Evolutionary conservation across 2,888 invertebrate genomes (phyloP), one percentile per base, ranked within the genome.

Genomic region (Xestia c-nigrum): DNA sequence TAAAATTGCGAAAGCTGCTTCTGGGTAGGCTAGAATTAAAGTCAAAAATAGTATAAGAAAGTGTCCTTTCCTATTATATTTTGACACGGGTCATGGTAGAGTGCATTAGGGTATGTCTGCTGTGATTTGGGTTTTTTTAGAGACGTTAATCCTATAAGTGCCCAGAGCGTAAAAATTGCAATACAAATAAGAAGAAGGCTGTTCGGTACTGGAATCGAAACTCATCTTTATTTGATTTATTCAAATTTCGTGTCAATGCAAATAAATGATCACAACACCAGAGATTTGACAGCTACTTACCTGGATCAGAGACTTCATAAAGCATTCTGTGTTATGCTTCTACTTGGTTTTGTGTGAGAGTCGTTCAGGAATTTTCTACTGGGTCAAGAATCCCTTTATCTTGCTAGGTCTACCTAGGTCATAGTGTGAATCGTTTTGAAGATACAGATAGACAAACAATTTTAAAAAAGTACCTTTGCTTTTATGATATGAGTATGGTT

Each of bases 11-110:
- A 55, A 47, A 47, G 21, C 31, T 31, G 14, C 16, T 50, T 38
- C 21, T 61, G n/a, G 14, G 38, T 50, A 14, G 38, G 1, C n/a
- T 6, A 3, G 16, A 72, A 57, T 76, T 12, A 57, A 38, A 9
- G 52, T 0, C 24, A 31, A 79, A 71, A 46, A 70, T 63, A n/a
- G 14, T 70, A 21, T 1, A 14, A 3, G 16, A 47, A 71, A 52
- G 10, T 47, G 61, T 63, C 21, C 4, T 67, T 78, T 67, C 31
- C 46, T n/a, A 19, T 59, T n/a, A 61, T 61, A 38, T 61, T 72
- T 80, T 64, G 81, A 78, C 31, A 55, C 12, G 47, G 81, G 81
- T 80, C 52, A 9, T 55, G 14, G 46, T 61, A 38, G 19, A 61
- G 31, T 55, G 5, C n/a, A 70, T 55, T 46, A 14, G 19, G n/a